A percentile compares a stretch with the other conserved stretches of the same genome.
phyloP scores from a whole-genome alignment of 2,888 invertebrate species.

The Aquatica leii region DNA sequence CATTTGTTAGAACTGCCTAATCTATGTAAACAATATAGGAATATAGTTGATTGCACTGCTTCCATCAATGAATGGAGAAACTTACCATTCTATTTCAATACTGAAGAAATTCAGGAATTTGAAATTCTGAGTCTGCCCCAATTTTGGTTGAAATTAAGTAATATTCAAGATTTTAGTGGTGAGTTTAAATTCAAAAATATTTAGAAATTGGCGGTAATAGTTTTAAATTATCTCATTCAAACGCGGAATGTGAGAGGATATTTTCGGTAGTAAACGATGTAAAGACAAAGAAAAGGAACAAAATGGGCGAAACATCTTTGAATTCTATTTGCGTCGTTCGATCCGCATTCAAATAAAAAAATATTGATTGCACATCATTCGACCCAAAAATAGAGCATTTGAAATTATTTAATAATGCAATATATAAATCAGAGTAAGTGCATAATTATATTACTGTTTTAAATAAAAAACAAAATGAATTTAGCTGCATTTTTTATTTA shows the following conservation, averaged over 20 bases:
- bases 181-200: slow-evolving; percentile 2
- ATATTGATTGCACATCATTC: not conserved
- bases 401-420: not conserved
- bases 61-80: not conserved
- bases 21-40: not conserved
- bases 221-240: not conserved
- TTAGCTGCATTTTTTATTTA: not conserved
- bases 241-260: not conserved
- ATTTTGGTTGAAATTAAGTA: not conserved
- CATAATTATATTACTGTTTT: not conserved
- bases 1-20: not conserved
- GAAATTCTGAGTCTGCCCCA: not conserved
- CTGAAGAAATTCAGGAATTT: not conserved
- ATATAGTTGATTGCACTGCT: not conserved
- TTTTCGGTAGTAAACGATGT: not conserved
- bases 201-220: not conserved
- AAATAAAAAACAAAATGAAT: not conserved
- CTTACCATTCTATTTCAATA: not conserved
- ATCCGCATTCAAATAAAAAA: not conserved
- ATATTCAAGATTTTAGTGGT: not conserved
- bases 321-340: not conserved
- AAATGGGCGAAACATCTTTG: not conserved
- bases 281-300: slow-evolving; percentile 5
- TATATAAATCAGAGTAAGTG: not conserved
- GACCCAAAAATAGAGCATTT: too few species aligned